Percentiles rank a stretch among this genome's conserved stretches.
phyloP scores from a whole-genome alignment of 1,140 invertebrate genomes.

The Holotrichia oblita region DNA sequence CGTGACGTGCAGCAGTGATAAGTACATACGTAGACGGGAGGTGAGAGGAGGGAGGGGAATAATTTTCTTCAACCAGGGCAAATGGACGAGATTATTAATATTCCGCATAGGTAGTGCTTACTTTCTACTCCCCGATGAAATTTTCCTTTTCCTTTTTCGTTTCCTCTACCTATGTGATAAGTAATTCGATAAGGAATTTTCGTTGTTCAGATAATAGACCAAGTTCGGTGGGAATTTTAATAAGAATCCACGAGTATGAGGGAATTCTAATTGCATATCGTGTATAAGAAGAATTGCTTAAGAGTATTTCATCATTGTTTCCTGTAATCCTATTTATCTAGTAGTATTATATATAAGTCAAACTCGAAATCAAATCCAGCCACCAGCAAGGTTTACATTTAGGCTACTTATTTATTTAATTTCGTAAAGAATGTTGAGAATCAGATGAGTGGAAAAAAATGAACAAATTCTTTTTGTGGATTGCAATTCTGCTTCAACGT shows the following conservation, averaged over 20 bases:
- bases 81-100: slow-evolving; percentile 4
- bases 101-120: slow-evolving; percentile 23
- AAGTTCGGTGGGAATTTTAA: slow-evolving; percentile 12
- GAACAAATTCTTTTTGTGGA: no score
- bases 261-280: slow-evolving; percentile 9
- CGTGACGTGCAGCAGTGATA: slow-evolving; percentile 1
- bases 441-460: no score
- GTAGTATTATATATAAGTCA: no score
- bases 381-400: no score
- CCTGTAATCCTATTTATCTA: no score
- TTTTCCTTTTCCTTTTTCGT: neutral
- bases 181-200: slow-evolving; percentile 27
- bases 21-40: neutral
- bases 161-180: slow-evolving; percentile 14
- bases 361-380: no score
- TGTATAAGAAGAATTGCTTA: neutral
- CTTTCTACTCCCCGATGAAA: slow-evolving; percentile 17
- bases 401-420: no score
- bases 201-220: neutral
- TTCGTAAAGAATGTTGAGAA: no score
- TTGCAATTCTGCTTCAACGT: no score
- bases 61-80: neutral
- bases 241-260: neutral
- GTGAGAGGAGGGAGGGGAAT: neutral
- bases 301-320: no score